Evolutionary conservation across 1,140 invertebrate genomes (phyloP), one percentile per base, ranked within the genome.

Genomic region (Battus philenor): DNA sequence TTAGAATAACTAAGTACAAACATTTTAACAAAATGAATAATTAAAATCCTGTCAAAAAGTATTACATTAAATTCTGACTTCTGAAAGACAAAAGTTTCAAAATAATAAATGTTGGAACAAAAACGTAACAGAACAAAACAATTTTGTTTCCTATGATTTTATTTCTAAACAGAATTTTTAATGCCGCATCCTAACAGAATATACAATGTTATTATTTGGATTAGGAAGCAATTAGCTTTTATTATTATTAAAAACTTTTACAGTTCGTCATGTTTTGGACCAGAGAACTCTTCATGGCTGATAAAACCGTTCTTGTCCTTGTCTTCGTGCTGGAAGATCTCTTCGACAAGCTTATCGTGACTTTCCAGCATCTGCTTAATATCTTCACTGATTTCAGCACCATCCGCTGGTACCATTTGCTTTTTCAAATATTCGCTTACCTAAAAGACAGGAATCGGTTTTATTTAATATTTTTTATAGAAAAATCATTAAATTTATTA

Each of bases 271-370:
- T 98, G 97, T 79, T 98, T 98, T 9, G 97, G 97, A 4, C 96
- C 97, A 12, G 93, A 96, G 88, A 98, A 98, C 81, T 98, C 97
- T 16, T 96, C 95, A 83, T 96, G 94, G 39, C 95, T 97, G 59
- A 98, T 98, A 86, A 92, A 96, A 20, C 97, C 97, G 70, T 97
- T 97, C 81, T 95, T 96, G 79, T 98, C 95, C 76, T 94, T 95
- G 75, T 98, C 96, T 86, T 98, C 97, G 73, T 98, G 96, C 76
- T 97, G 94, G 90, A 98, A 98, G 55, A 98, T 98, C 69, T 98
- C 96, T 74, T 97, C 95, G 1, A 98, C 94, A 11, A 98, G 89
- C 76, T 97, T 96, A 73, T 97, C 95, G 76, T 97, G 94, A 65
- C 97, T 94, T 36, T 91, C 93, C 16, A 96, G 68, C 91, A 96